Base-by-base conservation (phyloP, 1,140 invertebrate genomes). In the Plectus sambesii region DNA sequence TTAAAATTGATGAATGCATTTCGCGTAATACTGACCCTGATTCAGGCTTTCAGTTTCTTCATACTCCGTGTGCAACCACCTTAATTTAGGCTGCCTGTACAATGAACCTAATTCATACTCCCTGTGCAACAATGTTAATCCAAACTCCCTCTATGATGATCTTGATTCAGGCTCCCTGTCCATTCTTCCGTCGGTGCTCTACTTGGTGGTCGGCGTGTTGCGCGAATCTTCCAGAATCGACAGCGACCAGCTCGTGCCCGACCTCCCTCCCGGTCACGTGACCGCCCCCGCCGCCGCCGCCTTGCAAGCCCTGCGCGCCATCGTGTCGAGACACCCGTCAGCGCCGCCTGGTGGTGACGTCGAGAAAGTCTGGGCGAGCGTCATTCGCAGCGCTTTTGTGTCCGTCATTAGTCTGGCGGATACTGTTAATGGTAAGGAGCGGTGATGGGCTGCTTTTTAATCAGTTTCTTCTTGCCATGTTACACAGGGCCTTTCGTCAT, bases 111-210 rank as follows among this genome's bases (percentile, higher is more conserved):
- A n/a, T n/a, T n/a, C n/a, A n/a, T n/a, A n/a, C n/a, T n/a, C n/a
- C n/a, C n/a, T n/a, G n/a, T n/a, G 33, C 47, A 49, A 24, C 26
- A 27, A 19, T 15, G 46, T 36, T 39, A 29, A 19, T 35, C 22
- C 45, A 6, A 27, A 24, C 40, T 49, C 30, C 19, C 42, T 19
- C 27, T 45, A 29, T n/a, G 29, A 19, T 55, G 5, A 43, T 50
- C 47, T 57, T 47, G 47, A 68, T 68, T n/a, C 68, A 81, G 84
- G 85, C 29, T 84, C 83, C 17, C 64, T 90, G 3, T 78, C 84
- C 27, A 80, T 97, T 52, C 75, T 96, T 24, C 90, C 92, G 19
- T 88, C 87, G 0, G 76, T 94, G 24, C 73, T 96, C n/a, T 89
- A 86, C 70, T 74, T 97, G 39, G 81, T 82, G 2, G 88, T 85